phyloP scores from a whole-genome alignment of 2,797 vertebrate species.

The Argentina silus region DNA sequence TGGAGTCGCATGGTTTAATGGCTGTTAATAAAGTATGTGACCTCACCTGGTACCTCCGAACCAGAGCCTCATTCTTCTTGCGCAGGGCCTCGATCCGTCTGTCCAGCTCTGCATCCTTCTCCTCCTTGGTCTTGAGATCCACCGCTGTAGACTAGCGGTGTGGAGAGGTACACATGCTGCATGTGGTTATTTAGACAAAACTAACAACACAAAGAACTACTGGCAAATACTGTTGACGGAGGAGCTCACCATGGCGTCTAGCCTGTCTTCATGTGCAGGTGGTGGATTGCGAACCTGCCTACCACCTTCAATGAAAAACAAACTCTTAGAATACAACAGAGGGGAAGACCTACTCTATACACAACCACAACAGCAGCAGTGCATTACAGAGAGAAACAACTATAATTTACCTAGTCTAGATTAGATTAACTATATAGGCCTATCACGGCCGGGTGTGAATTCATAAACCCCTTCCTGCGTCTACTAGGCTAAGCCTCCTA shows the following conservation, averaged over 20 bases:
- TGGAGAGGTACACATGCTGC: not conserved
- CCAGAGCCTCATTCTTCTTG: slow-evolving; percentile 91
- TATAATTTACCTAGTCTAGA: not conserved
- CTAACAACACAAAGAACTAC: no score
- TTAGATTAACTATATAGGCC: not conserved
- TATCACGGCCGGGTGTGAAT: no score
- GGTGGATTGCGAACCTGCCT: slow-evolving; percentile 7
- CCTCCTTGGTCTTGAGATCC: slow-evolving; percentile 90
- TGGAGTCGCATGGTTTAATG: no score
- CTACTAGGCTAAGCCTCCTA: slow-evolving; percentile 39
- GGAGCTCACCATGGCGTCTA: slow-evolving; percentile 75
- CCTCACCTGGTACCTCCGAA: slow-evolving; percentile 87
- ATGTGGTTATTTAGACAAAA: no score
- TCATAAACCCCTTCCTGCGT: slow-evolving; percentile 4
- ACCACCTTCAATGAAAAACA: slow-evolving; percentile 30
- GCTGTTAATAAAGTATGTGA: not conserved
- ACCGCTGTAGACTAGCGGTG: slow-evolving; percentile 77
- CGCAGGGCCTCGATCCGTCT: slow-evolving; percentile 88
- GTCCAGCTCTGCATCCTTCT: slow-evolving; percentile 92
- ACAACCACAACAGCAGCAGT: not conserved
- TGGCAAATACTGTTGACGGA: no score
- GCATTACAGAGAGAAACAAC: no score
- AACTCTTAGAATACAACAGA: not conserved
- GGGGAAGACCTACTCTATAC: not conserved
- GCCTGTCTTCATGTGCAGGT: slow-evolving; percentile 50